phyloP scores from a whole-genome alignment of 2,888 invertebrate genomes.

The Xanthorhoe spadicearia region DNA sequence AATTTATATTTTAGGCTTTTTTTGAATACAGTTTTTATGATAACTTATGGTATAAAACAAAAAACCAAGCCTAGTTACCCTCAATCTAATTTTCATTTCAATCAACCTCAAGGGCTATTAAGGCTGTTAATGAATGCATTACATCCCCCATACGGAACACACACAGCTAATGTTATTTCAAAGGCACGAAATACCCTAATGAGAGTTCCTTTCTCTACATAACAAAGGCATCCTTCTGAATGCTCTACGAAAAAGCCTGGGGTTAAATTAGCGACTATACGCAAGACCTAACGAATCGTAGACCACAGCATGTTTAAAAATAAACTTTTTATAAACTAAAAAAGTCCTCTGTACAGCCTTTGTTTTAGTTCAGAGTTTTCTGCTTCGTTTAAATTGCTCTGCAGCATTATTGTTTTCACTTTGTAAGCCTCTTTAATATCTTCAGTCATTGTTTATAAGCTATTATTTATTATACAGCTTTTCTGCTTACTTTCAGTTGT shows the following conservation, averaged over 20 bases:
- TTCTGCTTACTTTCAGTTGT: neutral
- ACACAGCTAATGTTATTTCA: constrained; percentile 73
- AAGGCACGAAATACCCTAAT: constrained; percentile 76
- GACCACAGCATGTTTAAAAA: constrained; percentile 57
- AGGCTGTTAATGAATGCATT: constrained; percentile 58
- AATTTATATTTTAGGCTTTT: neutral
- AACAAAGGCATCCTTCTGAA: constrained; percentile 76
- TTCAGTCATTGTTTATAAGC: constrained; percentile 15
- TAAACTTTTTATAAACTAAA: constrained; percentile 58
- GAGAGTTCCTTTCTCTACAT: constrained; percentile 69
- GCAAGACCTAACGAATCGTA: constrained; percentile 61
- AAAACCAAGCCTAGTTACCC: constrained; percentile 18
- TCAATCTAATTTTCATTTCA: constrained; percentile 47
- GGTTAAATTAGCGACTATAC: constrained; percentile 63
- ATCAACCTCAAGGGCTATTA: constrained; percentile 51
- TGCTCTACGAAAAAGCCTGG: constrained; percentile 68
- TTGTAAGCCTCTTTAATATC: constrained; percentile 26
- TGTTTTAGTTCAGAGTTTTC: constrained; percentile 60
- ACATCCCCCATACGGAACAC: constrained; percentile 55
- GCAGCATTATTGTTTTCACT: constrained; percentile 48
- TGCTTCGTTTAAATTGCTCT: constrained; percentile 56
- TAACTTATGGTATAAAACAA: neutral
- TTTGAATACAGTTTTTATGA: neutral
- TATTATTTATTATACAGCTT: constrained; percentile 5
- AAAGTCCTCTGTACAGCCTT: constrained; percentile 52